Percentiles rank a stretch among this genome's conserved stretches.
Evolutionary conservation across 2,888 invertebrate genomes (phyloP).

Genomic region (Euzophera pinguis): DNA sequence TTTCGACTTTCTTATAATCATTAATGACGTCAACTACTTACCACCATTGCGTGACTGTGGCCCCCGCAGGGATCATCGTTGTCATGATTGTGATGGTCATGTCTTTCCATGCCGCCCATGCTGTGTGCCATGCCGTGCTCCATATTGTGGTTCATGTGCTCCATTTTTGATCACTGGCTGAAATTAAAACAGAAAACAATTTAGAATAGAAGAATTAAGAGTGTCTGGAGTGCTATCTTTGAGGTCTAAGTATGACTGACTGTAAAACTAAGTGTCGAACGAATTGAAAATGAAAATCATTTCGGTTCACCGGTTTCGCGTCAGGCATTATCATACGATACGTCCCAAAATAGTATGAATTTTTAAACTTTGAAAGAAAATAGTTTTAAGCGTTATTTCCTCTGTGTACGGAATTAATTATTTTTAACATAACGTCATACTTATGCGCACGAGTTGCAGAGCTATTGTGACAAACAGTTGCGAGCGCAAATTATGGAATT

Average conservation of each 20-base stretch:
- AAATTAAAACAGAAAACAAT: not conserved
- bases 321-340: too few relatives aligned
- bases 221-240: too few relatives aligned
- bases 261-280: too few relatives aligned
- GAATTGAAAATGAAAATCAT: too few relatives aligned
- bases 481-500: not conserved
- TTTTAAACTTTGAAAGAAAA: too few relatives aligned
- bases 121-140: conserved; percentile 32
- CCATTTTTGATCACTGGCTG: conserved; percentile 1
- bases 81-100: conserved; percentile 25
- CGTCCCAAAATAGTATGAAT: too few relatives aligned
- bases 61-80: conserved; percentile 32
- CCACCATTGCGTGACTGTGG: conserved; percentile 54
- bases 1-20: too few relatives aligned
- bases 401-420: too few relatives aligned
- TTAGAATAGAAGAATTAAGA: too few relatives aligned
- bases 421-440: not conserved
- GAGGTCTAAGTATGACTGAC: too few relatives aligned
- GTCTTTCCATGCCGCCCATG: conserved; percentile 26
- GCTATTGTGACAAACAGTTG: not conserved
- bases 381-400: too few relatives aligned
- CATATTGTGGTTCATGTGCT: conserved; percentile 19
- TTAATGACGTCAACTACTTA: conserved; percentile 31
- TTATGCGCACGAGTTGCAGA: not conserved
- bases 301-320: too few relatives aligned